Conservation (phyloP, 2,888 invertebrate species). For the Siphlonurus alternatus region DNA sequence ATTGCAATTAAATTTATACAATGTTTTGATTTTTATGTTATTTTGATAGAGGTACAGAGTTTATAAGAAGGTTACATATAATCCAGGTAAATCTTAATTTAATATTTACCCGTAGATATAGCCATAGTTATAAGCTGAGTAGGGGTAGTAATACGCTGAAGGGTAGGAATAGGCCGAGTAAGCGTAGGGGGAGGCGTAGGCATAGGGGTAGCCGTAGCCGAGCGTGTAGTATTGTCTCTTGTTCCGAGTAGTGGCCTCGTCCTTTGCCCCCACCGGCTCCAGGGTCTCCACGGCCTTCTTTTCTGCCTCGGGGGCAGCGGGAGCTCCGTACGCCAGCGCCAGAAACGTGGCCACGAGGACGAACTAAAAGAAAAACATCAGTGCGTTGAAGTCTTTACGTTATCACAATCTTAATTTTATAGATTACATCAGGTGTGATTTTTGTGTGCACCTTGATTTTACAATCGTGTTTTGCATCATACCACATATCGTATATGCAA, state of each 20-base stretch:
- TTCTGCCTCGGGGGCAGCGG: not conserved
- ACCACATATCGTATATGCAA: no score
- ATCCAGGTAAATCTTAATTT: not conserved
- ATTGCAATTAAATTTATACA: no score
- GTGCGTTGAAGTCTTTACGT: not conserved
- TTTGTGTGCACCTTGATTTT: no score
- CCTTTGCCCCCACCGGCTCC: not conserved
- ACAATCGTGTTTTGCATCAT: no score
- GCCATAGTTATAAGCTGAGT: no score
- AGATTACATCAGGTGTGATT: no score
- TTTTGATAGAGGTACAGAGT: not conserved
- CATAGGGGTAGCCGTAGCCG: not conserved
- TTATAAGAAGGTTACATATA: not conserved
- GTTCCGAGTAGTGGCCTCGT: not conserved
- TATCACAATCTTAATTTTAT: no score
- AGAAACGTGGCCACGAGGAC: not conserved
- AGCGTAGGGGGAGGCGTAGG: not conserved
- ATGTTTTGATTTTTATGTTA: no score
- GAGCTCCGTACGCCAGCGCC: not conserved
- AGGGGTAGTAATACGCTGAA: not conserved
- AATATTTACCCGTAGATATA: not conserved
- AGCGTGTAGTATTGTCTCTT: not conserved
- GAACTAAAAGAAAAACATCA: not conserved
- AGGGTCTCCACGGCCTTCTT: not conserved
- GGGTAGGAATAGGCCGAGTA: not conserved